Percentiles rank a stretch among this genome's conserved stretches.
phyloP scores from a whole-genome alignment of 1,140 invertebrate species.

The Brachionus plicatilis region DNA sequence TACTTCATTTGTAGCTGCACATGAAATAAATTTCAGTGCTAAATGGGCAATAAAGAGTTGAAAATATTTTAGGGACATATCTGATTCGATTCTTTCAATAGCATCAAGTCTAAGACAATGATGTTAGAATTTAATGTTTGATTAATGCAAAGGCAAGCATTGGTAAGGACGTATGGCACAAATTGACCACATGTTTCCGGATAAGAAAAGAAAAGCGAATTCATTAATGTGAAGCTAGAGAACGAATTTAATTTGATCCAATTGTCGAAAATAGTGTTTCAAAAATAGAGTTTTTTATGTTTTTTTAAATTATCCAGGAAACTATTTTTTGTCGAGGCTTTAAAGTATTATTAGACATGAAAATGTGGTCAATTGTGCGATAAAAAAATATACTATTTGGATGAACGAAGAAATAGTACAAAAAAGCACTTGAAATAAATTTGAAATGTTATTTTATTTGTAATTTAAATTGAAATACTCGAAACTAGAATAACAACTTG shows the following conservation, averaged over 20 bases:
- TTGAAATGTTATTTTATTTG: conserved; percentile 12
- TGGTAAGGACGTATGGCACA: neutral
- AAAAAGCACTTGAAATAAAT: neutral
- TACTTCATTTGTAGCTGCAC: neutral
- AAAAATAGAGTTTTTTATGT: conserved; percentile 19
- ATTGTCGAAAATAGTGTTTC: neutral
- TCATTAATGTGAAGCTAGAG: neutral
- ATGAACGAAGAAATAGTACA: neutral
- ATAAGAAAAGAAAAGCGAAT: neutral
- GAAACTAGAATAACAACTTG: neutral
- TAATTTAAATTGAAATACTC: conserved; percentile 10
- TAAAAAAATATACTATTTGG: neutral
- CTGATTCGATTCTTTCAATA: neutral
- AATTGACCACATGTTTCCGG: neutral
- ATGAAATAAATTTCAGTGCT: neutral
- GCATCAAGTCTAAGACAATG: neutral
- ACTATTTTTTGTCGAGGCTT: neutral
- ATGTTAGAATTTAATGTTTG: neutral
- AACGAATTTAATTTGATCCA: neutral
- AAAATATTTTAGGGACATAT: neutral
- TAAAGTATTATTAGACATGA: conserved; percentile 22
- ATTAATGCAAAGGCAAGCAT: neutral
- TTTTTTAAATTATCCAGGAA: conserved; percentile 7
- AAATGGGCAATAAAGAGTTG: neutral
- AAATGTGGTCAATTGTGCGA: conserved; percentile 31